Evolutionary conservation across 1,140 invertebrate genomes (phyloP).

Genomic region (Mycetomoellerius zeteki): DNA sequence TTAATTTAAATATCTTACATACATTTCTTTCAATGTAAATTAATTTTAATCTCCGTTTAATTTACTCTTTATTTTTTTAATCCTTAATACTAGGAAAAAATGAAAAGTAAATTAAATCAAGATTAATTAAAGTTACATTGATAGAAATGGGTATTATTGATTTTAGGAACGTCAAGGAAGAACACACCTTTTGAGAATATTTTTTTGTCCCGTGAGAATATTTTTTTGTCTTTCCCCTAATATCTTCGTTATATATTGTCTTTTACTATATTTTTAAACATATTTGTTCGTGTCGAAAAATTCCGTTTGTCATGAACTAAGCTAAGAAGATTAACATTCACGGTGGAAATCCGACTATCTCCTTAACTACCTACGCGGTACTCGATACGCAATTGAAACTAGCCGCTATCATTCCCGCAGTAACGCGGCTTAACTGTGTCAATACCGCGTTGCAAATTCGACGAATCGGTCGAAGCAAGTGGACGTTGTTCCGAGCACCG

Average conservation of each 20-base stretch:
- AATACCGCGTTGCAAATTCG: conserved; percentile 64
- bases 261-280: not conserved
- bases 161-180: not conserved
- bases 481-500: conserved; percentile 58
- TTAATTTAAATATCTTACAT: not conserved
- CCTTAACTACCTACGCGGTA: not conserved
- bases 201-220: not conserved
- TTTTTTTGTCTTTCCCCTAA: not conserved
- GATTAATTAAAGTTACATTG: too few species aligned
- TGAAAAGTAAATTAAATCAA: too few species aligned
- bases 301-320: not conserved
- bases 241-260: conserved; percentile 2
- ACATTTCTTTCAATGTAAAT: too few species aligned
- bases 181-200: conserved; percentile 9
- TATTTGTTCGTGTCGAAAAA: not conserved
- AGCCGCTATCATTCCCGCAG: conserved; percentile 27
- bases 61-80: too few species aligned
- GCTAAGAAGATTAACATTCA: conserved; percentile 36
- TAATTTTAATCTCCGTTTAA: too few species aligned
- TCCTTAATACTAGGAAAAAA: too few species aligned
- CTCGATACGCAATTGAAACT: conserved; percentile 37
- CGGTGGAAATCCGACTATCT: conserved; percentile 22
- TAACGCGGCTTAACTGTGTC: conserved; percentile 55
- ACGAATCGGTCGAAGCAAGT: conserved; percentile 59
- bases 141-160: not conserved